Conservation (phyloP, 2,113 vertebrate genomes). For the Pedionomus torquatus region DNA sequence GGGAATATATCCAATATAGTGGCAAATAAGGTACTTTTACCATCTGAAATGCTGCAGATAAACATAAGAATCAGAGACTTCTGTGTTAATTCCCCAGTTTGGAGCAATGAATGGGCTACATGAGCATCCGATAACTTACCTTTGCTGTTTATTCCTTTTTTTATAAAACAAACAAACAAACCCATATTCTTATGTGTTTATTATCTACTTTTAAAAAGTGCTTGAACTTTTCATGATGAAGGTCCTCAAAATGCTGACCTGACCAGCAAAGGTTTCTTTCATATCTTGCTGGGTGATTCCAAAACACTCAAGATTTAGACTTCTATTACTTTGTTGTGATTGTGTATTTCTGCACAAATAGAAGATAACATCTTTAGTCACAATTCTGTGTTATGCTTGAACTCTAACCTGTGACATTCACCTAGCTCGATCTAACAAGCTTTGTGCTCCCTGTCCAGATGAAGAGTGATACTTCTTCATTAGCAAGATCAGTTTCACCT, state of each 20-base stretch:
- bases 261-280: slow-evolving; percentile 1
- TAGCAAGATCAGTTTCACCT: slow-evolving; percentile 81
- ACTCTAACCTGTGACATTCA: slow-evolving; percentile 77
- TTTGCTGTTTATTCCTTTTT: neutral
- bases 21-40: neutral
- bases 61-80: neutral
- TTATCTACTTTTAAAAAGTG: neutral
- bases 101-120: neutral
- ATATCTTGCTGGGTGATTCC: neutral
- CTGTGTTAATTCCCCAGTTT: neutral
- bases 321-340: slow-evolving; percentile 36
- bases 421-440: slow-evolving; percentile 76
- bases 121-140: neutral
- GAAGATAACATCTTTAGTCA: slow-evolving; percentile 74
- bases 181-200: neutral
- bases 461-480: slow-evolving; percentile 77
- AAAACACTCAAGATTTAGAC: slow-evolving; percentile 15
- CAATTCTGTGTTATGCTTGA: slow-evolving; percentile 62
- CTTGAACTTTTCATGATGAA: neutral
- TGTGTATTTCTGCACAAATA: slow-evolving; percentile 50
- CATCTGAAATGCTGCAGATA: neutral
- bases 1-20: neutral
- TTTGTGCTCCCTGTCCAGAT: slow-evolving; percentile 64
- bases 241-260: neutral
- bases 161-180: too few species aligned